Conservation (phyloP, 35 echinoderm and acorn worm species). For the Apostichopus californicus region DNA sequence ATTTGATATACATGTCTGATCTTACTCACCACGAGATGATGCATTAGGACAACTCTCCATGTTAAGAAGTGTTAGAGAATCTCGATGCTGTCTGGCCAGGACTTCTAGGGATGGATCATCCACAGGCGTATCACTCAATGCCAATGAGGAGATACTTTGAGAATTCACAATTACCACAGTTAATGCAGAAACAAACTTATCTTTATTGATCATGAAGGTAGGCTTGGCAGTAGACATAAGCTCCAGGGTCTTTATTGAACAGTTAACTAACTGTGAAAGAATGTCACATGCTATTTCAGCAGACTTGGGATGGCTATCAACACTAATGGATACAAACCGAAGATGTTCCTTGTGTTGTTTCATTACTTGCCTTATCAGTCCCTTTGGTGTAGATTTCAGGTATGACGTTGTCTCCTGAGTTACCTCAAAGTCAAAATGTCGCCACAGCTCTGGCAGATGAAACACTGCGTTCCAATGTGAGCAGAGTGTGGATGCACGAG, state of each 20-base stretch:
- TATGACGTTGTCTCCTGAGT: constrained; percentile 72
- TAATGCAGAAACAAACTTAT: constrained; percentile 67
- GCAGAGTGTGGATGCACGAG: constrained; percentile 66
- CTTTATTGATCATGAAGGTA: constrained; percentile 64
- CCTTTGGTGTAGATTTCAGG: constrained; percentile 74
- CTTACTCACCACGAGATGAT: constrained; percentile 65
- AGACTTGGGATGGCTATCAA: constrained; percentile 73
- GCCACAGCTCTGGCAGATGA: constrained; percentile 81
- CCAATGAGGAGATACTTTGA: constrained; percentile 58
- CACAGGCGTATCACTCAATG: constrained; percentile 78
- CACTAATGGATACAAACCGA: constrained; percentile 70
- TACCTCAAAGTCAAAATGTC: constrained; percentile 85
- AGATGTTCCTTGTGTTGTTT: constrained; percentile 76
- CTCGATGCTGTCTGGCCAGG: constrained; percentile 59
- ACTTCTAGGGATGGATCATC: constrained; percentile 79
- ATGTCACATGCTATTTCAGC: constrained; percentile 80
- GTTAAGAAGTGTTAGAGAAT: constrained; percentile 68
- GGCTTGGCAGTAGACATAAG: constrained; percentile 82
- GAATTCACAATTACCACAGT: constrained; percentile 77
- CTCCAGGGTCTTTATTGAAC: constrained; percentile 79
- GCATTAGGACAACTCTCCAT: constrained; percentile 81
- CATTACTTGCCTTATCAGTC: constrained; percentile 60
- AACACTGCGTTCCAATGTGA: constrained; percentile 71
- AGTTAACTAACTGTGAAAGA: constrained; percentile 72
- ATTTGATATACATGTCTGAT: too few species aligned